Evolutionary conservation across 2,888 invertebrate species (phyloP).

Genomic region (Belgica antarctica): DNA sequence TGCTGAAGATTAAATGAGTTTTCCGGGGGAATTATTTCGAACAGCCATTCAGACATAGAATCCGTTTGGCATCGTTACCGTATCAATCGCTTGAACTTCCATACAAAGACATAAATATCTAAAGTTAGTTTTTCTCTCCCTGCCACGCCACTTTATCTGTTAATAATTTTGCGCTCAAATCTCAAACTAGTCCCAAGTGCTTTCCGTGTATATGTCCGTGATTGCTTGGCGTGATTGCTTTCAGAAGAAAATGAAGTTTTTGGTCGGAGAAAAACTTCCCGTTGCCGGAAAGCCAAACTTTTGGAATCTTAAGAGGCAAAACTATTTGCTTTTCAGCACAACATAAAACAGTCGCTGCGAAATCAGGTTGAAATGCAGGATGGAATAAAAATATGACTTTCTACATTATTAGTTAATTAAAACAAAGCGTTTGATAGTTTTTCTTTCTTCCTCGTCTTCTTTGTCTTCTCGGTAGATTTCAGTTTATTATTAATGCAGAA

Average conservation of each 20-base stretch:
- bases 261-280: background rate
- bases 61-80: no score
- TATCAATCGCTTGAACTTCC: no score
- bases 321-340: background rate
- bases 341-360: background rate
- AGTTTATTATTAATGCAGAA: constrained; percentile 27
- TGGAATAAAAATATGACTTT: constrained; percentile 28
- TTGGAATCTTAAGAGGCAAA: background rate
- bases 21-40: no score
- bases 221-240: no score
- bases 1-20: no score
- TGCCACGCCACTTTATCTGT: background rate
- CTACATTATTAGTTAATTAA: constrained; percentile 36
- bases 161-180: no score
- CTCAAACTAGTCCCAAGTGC: no score
- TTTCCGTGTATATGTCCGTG: no score
- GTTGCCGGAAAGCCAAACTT: background rate
- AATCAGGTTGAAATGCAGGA: background rate
- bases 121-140: background rate
- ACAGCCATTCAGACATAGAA: no score
- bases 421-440: constrained; percentile 21
- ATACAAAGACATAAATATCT: no score
- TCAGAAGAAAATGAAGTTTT: background rate
- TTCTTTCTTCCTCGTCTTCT: background rate
- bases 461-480: background rate